A percentile compares a stretch with the other conserved stretches of the same genome.
Conservation (phyloP, 2,113 vertebrate genomes). For the Nothoprocta pentlandii region DNA sequence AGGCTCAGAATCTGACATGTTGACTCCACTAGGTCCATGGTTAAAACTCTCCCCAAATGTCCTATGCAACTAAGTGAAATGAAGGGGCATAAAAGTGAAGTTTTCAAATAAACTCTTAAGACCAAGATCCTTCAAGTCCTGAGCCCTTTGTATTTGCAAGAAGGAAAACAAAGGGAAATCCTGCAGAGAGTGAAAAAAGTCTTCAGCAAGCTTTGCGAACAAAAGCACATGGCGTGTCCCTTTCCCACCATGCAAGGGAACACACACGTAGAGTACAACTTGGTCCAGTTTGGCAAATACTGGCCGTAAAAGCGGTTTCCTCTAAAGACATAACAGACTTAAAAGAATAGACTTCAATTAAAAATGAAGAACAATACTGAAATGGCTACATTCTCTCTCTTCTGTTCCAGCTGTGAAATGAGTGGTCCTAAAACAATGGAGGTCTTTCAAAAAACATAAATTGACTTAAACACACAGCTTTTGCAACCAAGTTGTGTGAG, state of each 20-base stretch:
- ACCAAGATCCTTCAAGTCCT: not conserved
- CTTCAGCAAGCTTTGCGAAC: slow-evolving; percentile 9
- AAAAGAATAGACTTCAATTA: not conserved
- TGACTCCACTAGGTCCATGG: not conserved
- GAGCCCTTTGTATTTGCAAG: slow-evolving; percentile 17
- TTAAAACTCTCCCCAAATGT: not conserved
- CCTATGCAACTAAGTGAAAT: not conserved
- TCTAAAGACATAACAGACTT: not conserved
- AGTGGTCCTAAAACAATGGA: slow-evolving; percentile 37
- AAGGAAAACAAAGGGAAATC: not conserved
- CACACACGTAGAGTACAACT: not conserved
- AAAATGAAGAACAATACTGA: not conserved
- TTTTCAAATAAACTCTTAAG: not conserved
- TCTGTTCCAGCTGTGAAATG: not conserved
- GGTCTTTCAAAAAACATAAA: not conserved
- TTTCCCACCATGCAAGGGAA: not conserved
- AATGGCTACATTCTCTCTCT: not conserved
- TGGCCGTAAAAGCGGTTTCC: not conserved
- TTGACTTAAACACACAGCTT: slow-evolving; percentile 35
- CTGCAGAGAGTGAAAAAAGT: not conserved
- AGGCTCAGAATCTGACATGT: not conserved
- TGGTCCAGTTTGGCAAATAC: slow-evolving; percentile 4
- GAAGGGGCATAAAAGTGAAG: not conserved
- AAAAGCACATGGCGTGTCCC: not conserved
- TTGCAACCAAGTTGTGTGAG: not conserved